Conservation (phyloP, 2,888 invertebrate species). For the Axea sp. region DNA sequence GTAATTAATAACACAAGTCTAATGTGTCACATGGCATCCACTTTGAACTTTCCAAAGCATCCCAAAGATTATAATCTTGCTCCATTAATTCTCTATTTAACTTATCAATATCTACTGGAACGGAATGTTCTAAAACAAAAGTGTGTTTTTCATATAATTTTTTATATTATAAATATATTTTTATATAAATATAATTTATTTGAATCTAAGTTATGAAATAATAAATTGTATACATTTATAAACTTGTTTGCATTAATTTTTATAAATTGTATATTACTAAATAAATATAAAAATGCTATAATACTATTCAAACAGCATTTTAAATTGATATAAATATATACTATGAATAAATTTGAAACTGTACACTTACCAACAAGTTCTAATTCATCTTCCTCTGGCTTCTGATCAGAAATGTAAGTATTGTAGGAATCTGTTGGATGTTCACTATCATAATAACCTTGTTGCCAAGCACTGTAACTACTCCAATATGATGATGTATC, state of each 20-base stretch:
- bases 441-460: constrained; percentile 84
- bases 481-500: constrained; percentile 93
- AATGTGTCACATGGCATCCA: constrained; percentile 90
- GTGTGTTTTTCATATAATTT: no score
- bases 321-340: no score
- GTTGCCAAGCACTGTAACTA: constrained; percentile 90
- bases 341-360: no score
- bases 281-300: no score
- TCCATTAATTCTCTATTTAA: constrained; percentile 88
- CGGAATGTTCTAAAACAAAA: constrained; percentile 85
- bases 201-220: no score
- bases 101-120: constrained; percentile 86
- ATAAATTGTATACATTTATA: no score
- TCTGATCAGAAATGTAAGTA: constrained; percentile 79
- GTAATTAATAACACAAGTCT: constrained; percentile 83
- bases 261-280: no score
- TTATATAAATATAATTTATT: no score
- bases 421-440: constrained; percentile 81
- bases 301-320: no score
- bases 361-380: constrained; percentile 87
- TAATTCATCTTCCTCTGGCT: constrained; percentile 83
- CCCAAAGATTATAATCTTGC: constrained; percentile 89
- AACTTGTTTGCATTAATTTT: no score
- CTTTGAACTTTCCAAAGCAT: constrained; percentile 89
- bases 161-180: no score